A percentile compares a stretch with the other conserved stretches of the same genome.
Conservation (phyloP, 2,113 vertebrate species). For the Nipponia nippon region DNA sequence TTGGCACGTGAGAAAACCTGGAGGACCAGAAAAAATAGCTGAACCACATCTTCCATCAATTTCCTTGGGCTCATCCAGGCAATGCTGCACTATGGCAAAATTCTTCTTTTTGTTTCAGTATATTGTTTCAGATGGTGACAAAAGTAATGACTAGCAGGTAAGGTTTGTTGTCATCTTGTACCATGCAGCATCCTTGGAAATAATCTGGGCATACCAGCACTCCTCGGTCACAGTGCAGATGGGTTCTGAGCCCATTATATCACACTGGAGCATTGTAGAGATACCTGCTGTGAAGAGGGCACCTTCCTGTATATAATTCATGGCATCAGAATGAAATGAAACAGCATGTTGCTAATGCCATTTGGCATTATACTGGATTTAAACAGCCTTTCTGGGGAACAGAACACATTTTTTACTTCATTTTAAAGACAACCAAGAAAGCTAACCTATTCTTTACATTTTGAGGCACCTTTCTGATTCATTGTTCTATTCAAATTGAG, state of each 20-base stretch:
- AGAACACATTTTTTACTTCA: background rate
- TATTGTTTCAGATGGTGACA: background rate
- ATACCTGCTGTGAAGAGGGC: background rate
- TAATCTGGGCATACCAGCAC: background rate
- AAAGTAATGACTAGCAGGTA: background rate
- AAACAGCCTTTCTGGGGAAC: background rate
- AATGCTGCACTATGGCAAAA: background rate
- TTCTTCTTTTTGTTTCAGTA: background rate
- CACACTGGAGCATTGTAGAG: background rate
- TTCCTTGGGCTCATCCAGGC: background rate
- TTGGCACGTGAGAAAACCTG: background rate
- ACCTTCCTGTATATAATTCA: background rate
- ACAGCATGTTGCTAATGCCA: background rate
- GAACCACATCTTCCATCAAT: background rate
- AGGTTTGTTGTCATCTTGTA: background rate
- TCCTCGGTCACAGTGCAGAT: background rate
- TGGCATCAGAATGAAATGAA: background rate
- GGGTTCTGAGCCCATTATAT: background rate
- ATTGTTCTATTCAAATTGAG: conserved; percentile 27
- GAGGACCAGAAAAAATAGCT: background rate
- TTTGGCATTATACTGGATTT: conserved; percentile 14
- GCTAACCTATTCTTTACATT: background rate
- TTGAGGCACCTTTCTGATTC: background rate
- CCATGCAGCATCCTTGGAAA: background rate
- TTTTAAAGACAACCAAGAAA: background rate